phyloP scores from a whole-genome alignment of 2,888 invertebrate species.

The Boloria selene region DNA sequence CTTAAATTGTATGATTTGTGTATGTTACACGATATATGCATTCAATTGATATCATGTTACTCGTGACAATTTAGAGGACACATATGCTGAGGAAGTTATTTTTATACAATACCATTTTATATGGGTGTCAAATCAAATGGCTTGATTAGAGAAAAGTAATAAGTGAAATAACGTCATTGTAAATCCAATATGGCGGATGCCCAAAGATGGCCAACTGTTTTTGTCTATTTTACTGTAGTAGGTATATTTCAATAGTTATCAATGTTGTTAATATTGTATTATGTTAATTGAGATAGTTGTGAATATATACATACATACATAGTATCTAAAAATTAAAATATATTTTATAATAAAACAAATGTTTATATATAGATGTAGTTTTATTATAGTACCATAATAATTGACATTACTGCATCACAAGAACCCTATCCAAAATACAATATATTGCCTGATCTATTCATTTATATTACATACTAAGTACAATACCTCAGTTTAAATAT shows the following conservation, averaged over 20 bases:
- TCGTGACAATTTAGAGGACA: too few species aligned
- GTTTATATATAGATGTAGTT: constrained; percentile 1
- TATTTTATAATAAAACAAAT: constrained; percentile 22
- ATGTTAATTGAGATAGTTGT: too few species aligned
- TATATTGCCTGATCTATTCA: constrained; percentile 6
- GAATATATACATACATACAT: not conserved
- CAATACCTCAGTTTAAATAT: constrained; percentile 18
- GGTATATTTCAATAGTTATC: too few species aligned
- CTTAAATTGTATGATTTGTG: not conserved
- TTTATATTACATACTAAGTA: constrained; percentile 11
- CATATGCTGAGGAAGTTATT: too few species aligned
- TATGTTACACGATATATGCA: not conserved
- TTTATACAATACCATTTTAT: too few species aligned
- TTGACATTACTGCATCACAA: constrained; percentile 27
- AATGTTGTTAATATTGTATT: too few species aligned
- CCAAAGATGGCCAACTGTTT: too few species aligned
- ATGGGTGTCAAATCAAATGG: too few species aligned
- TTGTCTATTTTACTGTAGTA: too few species aligned
- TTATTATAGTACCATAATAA: constrained; percentile 28
- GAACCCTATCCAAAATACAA: constrained; percentile 15
- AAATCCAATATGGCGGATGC: too few species aligned
- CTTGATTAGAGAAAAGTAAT: not conserved
- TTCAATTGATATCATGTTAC: too few species aligned
- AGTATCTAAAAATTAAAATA: not conserved
- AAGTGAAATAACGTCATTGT: not conserved